These are phyloP conservation scores for Cinclus mexicanus DNA, from an alignment of 2,113 vertebrate genomes.

Conservation along the genomic window DNA sequence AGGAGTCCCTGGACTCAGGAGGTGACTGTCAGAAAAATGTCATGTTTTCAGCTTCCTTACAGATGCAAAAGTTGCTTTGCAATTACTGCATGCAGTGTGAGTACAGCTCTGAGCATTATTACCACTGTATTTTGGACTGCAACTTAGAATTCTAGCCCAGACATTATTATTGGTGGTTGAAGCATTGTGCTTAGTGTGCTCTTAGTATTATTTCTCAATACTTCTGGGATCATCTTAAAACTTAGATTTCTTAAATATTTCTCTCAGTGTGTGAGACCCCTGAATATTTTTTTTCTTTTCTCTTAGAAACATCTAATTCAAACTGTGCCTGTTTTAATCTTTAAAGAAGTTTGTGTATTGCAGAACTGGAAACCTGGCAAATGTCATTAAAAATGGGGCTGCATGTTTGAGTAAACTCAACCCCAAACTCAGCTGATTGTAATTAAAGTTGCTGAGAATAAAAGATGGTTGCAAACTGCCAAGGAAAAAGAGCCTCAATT, in stretches of 20 bases:
- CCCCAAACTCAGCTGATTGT: constrained; percentile 42
- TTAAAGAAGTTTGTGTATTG: neutral
- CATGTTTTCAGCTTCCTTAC: neutral
- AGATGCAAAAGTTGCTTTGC: neutral
- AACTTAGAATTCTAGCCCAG: neutral
- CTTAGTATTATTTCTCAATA: neutral
- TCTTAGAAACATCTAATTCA: neutral
- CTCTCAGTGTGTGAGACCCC: neutral
- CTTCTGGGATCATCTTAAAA: neutral
- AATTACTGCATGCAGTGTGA: neutral
- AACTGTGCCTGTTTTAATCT: neutral
- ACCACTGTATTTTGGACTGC: neutral
- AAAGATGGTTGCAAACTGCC: constrained; percentile 10
- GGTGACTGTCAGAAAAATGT: neutral
- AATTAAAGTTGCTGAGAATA: constrained; percentile 43
- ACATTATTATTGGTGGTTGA: neutral
- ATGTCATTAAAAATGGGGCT: neutral
- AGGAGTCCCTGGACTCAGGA: neutral
- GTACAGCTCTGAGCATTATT: neutral
- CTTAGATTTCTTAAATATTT: neutral
- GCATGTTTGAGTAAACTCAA: neutral
- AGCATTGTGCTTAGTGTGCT: neutral
- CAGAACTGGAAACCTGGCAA: constrained; percentile 4
- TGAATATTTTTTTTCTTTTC: neutral
- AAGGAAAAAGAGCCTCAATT: constrained; percentile 20